Conservation (phyloP, 2,888 invertebrate genomes). For the Geotrupes spiniger region DNA sequence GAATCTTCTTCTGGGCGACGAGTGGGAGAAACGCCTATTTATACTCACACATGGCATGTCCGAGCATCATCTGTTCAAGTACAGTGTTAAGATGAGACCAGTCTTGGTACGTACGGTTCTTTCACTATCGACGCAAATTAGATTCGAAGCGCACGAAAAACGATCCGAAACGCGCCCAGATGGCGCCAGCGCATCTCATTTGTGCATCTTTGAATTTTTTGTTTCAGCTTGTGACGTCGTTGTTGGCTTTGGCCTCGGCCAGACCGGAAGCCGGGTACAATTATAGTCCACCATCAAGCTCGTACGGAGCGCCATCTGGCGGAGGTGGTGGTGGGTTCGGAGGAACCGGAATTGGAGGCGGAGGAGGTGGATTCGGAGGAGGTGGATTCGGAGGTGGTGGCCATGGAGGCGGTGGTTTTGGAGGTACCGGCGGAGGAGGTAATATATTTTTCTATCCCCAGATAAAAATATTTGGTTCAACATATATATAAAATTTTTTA, state of each 20-base stretch:
- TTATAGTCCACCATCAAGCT: constrained; percentile 52
- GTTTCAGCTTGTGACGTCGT: constrained; percentile 45
- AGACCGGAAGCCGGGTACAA: constrained; percentile 64
- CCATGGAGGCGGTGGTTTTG: constrained; percentile 24
- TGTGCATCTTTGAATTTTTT: constrained; percentile 3
- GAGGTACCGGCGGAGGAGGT: constrained; percentile 16
- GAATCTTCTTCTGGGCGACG: neutral
- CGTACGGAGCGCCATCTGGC: constrained; percentile 48
- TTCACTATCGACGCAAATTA: too few relatives aligned
- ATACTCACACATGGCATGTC: neutral
- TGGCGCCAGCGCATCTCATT: too few relatives aligned
- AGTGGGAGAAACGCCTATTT: constrained; percentile 1
- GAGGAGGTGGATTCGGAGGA: too few relatives aligned
- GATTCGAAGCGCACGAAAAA: too few relatives aligned
- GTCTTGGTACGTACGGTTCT: neutral
- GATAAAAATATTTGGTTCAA: too few relatives aligned
- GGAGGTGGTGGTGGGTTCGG: constrained; percentile 43
- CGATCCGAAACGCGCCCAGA: too few relatives aligned
- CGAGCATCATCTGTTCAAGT: neutral
- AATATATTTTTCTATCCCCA: too few relatives aligned
- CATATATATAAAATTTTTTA: too few relatives aligned
- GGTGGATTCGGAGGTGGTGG: constrained; percentile 35
- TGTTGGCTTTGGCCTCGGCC: constrained; percentile 61
- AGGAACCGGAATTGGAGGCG: constrained; percentile 30
- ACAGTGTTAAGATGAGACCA: constrained; percentile 5